Conservation (phyloP, 2,113 vertebrate genomes). For the Heloderma charlesbogerti region DNA sequence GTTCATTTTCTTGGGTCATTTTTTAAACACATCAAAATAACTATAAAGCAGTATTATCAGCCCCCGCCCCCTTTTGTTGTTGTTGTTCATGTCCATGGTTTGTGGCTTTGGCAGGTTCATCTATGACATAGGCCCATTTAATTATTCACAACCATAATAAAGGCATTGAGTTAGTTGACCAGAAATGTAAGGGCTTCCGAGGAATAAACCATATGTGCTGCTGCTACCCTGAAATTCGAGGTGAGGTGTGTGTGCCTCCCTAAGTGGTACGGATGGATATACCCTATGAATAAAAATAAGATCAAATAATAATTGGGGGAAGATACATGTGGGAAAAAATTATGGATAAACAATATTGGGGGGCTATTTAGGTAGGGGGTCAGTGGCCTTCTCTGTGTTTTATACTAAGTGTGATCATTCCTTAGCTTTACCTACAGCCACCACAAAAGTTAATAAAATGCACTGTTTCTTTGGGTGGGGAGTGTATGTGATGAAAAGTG, state of each 20-base stretch:
- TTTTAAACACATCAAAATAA: background rate
- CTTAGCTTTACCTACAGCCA: background rate
- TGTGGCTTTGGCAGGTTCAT: background rate
- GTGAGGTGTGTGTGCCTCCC: background rate
- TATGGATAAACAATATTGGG: background rate
- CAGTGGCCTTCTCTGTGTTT: background rate
- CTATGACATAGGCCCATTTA: background rate
- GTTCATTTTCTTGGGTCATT: background rate
- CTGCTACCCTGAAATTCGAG: background rate
- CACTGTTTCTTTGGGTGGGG: background rate
- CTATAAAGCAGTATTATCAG: background rate
- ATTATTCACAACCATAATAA: background rate
- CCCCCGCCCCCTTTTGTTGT: background rate
- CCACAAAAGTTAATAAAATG: background rate
- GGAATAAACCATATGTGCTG: too few relatives aligned
- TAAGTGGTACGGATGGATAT: background rate
- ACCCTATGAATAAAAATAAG: background rate
- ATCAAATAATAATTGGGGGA: background rate
- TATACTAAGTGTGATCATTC: background rate
- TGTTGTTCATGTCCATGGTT: background rate
- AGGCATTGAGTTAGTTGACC: background rate
- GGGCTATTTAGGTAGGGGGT: background rate
- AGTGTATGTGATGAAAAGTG: background rate
- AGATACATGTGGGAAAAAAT: background rate
- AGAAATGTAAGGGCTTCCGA: background rate